A percentile compares a stretch with the other conserved stretches of the same genome.
Evolutionary conservation across 30 jellyfish, hydroid and myxozoan genomes (phyloP).

Genomic region (Morbakka virulenta): DNA sequence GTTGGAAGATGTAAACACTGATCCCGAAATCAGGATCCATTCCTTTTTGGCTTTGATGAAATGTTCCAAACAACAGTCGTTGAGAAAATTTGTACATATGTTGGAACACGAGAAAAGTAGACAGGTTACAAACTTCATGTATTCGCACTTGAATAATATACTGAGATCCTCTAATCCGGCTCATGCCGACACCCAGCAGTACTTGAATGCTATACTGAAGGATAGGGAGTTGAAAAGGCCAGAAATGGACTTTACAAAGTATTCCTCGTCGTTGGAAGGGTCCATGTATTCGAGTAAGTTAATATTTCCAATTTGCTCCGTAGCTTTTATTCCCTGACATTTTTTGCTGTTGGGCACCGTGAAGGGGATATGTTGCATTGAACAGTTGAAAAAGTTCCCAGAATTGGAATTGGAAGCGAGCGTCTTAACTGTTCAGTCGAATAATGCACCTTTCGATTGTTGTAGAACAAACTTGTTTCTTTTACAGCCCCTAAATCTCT

Average conservation of each 20-base stretch:
- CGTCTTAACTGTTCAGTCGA: too few relatives aligned
- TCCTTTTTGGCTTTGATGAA: constrained; percentile 80
- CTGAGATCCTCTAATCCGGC: constrained; percentile 85
- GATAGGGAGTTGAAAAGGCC: constrained; percentile 27
- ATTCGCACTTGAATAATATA: constrained; percentile 83
- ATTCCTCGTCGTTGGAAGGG: constrained; percentile 85
- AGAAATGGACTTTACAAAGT: constrained; percentile 68
- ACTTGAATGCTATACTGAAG: constrained; percentile 38
- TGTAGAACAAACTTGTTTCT: too few relatives aligned
- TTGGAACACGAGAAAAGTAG: constrained; percentile 75
- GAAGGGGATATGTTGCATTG: too few relatives aligned
- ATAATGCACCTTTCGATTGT: too few relatives aligned
- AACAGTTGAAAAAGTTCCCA: too few relatives aligned
- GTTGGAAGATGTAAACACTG: constrained; percentile 44
- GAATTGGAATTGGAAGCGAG: too few relatives aligned
- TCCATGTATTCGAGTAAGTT: constrained; percentile 56
- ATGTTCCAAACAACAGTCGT: constrained; percentile 75
- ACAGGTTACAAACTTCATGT: constrained; percentile 88
- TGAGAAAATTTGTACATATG: constrained; percentile 45
- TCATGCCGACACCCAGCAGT: constrained; percentile 77
- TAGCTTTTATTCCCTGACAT: too few relatives aligned
- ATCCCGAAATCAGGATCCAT: constrained; percentile 87
- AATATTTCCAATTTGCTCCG: too few relatives aligned
- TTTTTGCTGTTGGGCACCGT: too few relatives aligned
- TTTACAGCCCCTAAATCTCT: too few relatives aligned